Conservation (phyloP, 2,113 vertebrate species). For the Leptosomus discolor region DNA sequence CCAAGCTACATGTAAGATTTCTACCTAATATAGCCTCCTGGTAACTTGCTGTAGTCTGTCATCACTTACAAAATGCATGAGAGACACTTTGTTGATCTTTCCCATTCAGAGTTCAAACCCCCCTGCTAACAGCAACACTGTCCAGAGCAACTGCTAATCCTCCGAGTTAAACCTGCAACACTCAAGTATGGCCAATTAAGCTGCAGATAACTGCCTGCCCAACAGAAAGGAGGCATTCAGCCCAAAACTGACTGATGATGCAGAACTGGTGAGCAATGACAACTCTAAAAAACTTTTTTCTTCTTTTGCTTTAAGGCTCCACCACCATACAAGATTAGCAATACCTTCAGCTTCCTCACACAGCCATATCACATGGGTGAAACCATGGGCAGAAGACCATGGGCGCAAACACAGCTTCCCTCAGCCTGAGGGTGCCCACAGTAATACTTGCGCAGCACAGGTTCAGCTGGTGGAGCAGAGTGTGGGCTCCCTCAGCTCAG, state of each 20-base stretch:
- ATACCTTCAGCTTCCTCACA: background rate
- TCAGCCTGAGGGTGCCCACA: background rate
- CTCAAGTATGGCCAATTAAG: slow-evolving; percentile 13
- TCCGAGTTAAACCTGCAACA: slow-evolving; percentile 40
- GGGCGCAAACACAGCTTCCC: background rate
- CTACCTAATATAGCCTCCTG: slow-evolving; percentile 52
- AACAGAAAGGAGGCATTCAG: background rate
- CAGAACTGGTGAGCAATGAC: background rate
- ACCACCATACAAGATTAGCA: background rate
- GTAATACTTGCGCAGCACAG: background rate
- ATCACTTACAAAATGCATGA: slow-evolving; percentile 53
- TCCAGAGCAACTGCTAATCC: slow-evolving; percentile 67
- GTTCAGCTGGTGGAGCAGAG: background rate
- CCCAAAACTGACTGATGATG: background rate
- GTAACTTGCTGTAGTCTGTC: slow-evolving; percentile 35
- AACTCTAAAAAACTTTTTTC: background rate
- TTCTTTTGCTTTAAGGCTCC: background rate
- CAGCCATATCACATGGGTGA: background rate
- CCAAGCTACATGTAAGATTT: slow-evolving; percentile 32
- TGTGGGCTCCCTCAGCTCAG: fast-evolving
- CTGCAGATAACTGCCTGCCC: slow-evolving; percentile 31
- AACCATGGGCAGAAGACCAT: background rate
- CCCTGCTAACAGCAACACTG: slow-evolving; percentile 56
- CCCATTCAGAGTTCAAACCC: slow-evolving; percentile 46
- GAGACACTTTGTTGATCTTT: slow-evolving; percentile 56